Conservation (phyloP, 2,888 invertebrate genomes). For the Folsomia candida region DNA sequence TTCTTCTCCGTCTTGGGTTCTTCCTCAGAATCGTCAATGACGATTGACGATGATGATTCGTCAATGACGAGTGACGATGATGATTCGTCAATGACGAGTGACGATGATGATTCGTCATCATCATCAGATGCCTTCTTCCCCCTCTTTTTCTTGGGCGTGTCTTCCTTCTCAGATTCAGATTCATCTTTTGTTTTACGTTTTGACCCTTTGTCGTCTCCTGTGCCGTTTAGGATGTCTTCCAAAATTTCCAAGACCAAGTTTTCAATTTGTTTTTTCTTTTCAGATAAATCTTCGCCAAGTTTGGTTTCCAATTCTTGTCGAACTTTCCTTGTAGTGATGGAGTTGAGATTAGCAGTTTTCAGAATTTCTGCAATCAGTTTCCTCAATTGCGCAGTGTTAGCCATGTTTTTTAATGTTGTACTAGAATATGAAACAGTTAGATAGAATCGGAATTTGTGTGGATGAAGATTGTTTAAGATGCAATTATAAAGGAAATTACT, state of each 20-base stretch:
- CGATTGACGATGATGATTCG: too few species aligned
- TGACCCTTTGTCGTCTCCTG: slow-evolving; percentile 46
- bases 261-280: slow-evolving; percentile 80
- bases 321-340: slow-evolving; percentile 84
- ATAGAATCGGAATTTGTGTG: too few species aligned
- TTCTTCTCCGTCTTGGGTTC: slow-evolving; percentile 61
- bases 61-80: too few species aligned
- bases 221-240: slow-evolving; percentile 55
- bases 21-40: slow-evolving; percentile 61
- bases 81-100: too few species aligned
- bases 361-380: slow-evolving; percentile 66
- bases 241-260: slow-evolving; percentile 77
- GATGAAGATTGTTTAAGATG: too few species aligned
- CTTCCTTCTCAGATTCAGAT: background rate
- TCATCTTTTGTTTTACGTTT: slow-evolving; percentile 23
- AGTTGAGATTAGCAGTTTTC: slow-evolving; percentile 78
- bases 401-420: too few species aligned
- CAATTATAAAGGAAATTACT: too few species aligned
- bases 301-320: slow-evolving; percentile 79
- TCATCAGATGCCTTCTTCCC: too few species aligned
- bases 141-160: slow-evolving; percentile 60
- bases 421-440: too few species aligned
- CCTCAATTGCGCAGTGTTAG: slow-evolving; percentile 35
- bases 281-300: slow-evolving; percentile 70
- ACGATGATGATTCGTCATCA: too few species aligned